Evolutionary conservation across 1,140 invertebrate genomes (phyloP).

Genomic region (Polypedilum pembai): DNA sequence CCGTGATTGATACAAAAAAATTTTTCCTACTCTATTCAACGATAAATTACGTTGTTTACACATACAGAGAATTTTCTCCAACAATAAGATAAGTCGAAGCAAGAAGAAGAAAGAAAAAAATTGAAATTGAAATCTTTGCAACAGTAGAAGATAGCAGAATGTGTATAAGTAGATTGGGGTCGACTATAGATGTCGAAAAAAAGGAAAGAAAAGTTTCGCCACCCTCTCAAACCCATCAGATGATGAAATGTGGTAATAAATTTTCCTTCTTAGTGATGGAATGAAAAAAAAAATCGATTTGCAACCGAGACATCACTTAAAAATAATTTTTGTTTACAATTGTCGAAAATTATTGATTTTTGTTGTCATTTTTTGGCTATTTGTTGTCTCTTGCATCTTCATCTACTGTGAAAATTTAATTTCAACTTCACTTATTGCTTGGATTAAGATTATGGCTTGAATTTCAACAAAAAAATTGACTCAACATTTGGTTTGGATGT

Average conservation of each 20-base stretch:
- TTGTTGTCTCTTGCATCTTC: too few species aligned
- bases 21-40: not conserved
- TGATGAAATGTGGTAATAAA: constrained; percentile 27
- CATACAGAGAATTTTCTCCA: not conserved
- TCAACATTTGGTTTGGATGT: not conserved
- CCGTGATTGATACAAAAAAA: not conserved
- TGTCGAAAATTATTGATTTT: too few species aligned
- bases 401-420: too few species aligned
- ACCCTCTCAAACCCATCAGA: not conserved
- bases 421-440: too few species aligned
- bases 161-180: not conserved
- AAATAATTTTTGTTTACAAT: too few species aligned
- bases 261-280: not conserved
- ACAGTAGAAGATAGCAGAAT: not conserved
- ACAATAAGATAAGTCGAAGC: not conserved
- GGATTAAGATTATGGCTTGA: too few species aligned
- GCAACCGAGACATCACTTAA: too few species aligned
- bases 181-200: not conserved
- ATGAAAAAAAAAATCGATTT: too few species aligned
- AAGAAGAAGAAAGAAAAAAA: too few species aligned
- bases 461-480: too few species aligned
- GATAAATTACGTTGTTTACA: constrained; percentile 24
- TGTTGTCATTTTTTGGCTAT: too few species aligned
- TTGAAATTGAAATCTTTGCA: not conserved
- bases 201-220: not conserved